These are phyloP conservation scores for Leptodactylus fuscus DNA, from an alignment of 2,113 vertebrate genomes.

Conservation along the genomic window DNA sequence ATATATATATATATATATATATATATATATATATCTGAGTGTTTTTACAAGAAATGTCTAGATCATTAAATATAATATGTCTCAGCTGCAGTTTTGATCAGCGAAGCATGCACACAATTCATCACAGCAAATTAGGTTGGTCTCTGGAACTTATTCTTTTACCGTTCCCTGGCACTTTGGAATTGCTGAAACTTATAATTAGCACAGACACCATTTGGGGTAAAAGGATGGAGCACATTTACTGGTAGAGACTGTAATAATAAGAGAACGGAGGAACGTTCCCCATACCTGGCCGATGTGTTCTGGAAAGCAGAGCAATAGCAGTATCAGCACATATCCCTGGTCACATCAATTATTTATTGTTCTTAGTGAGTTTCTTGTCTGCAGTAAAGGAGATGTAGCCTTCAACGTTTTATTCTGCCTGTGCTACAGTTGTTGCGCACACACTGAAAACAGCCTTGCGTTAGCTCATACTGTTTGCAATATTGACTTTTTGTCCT, in stretches of 20 bases:
- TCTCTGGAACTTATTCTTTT: slow-evolving; percentile 70
- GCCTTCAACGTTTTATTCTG: slow-evolving; percentile 64
- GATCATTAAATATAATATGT: slow-evolving; percentile 79
- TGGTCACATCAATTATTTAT: slow-evolving; percentile 76
- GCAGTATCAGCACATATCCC: slow-evolving; percentile 66
- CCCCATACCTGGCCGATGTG: slow-evolving; percentile 63
- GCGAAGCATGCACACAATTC: slow-evolving; percentile 77
- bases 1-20: slow-evolving; percentile 50
- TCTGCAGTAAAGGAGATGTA: slow-evolving; percentile 72
- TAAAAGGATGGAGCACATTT: slow-evolving; percentile 62
- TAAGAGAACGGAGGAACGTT: slow-evolving; percentile 63
- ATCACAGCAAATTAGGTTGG: slow-evolving; percentile 79
- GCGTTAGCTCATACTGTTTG: slow-evolving; percentile 65
- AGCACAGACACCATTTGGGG: slow-evolving; percentile 65
- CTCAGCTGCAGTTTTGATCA: slow-evolving; percentile 81
- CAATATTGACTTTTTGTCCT: slow-evolving; percentile 69
- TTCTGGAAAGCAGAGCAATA: slow-evolving; percentile 66
- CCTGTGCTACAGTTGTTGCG: slow-evolving; percentile 65
- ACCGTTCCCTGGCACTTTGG: slow-evolving; percentile 67
- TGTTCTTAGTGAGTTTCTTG: slow-evolving; percentile 73
- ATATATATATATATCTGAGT: slow-evolving; percentile 70
- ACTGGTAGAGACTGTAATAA: slow-evolving; percentile 63
- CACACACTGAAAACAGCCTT: slow-evolving; percentile 64
- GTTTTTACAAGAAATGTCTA: slow-evolving; percentile 71
- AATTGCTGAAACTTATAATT: slow-evolving; percentile 63